These are phyloP conservation scores for Calameuta pallipes DNA, from an alignment of 2,888 invertebrate genomes.

Conservation along the genomic window DNA sequence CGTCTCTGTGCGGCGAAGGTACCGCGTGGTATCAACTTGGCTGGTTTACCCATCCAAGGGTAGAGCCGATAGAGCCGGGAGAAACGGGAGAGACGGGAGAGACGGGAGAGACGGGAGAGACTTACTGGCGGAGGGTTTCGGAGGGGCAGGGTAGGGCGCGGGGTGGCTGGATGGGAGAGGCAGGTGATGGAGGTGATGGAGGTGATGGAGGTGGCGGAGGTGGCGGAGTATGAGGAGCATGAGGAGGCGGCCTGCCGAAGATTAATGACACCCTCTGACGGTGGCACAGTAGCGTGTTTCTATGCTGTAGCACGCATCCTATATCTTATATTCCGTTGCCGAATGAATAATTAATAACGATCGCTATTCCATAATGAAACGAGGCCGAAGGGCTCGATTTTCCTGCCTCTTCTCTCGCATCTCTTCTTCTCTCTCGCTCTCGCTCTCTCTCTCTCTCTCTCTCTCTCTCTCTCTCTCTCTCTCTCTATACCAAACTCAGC, in stretches of 20 bases:
- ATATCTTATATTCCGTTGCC: slow-evolving; percentile 41
- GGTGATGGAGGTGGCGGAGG: neutral
- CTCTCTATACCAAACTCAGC: neutral
- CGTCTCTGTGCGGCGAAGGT: neutral
- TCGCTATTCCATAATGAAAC: slow-evolving; percentile 42
- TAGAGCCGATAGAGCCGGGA: neutral
- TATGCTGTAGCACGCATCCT: slow-evolving; percentile 38
- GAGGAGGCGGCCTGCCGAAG: slow-evolving; percentile 44
- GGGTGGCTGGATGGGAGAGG: neutral
- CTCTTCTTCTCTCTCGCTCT: slow-evolving; percentile 3
- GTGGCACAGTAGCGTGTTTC: slow-evolving; percentile 46
- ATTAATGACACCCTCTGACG: slow-evolving; percentile 51
- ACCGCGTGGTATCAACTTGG: neutral
- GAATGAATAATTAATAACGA: slow-evolving; percentile 54
- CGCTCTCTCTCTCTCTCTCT: slow-evolving; percentile 7
- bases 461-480: neutral
- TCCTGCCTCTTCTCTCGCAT: slow-evolving; percentile 26
- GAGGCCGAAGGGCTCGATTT: slow-evolving; percentile 15
- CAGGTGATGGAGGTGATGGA: neutral
- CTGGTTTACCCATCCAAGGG: neutral
- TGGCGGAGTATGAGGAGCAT: slow-evolving; percentile 14
- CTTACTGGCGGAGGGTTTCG: neutral
- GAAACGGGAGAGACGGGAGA: neutral
- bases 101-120: too few relatives aligned
- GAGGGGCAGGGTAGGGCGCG: neutral